Evolutionary conservation across 2,113 vertebrate species (phyloP).

Genomic region (Microcebus griseorufus): DNA sequence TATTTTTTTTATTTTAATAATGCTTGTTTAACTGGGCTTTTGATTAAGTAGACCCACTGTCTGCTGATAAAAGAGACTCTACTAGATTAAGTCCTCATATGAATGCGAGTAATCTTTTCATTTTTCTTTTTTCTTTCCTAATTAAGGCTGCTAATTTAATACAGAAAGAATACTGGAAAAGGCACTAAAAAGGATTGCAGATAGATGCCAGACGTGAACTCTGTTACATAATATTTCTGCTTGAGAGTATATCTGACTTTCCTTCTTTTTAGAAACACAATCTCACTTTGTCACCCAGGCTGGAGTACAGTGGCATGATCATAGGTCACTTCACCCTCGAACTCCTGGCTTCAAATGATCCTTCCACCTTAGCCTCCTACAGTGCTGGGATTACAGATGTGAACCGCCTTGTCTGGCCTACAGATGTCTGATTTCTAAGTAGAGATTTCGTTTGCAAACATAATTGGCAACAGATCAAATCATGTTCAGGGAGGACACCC

Average conservation of each 20-base stretch:
- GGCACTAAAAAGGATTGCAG: neutral
- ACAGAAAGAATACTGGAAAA: neutral
- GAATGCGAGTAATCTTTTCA: neutral
- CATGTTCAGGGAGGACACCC: neutral
- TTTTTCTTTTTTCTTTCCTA: neutral
- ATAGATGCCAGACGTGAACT: neutral
- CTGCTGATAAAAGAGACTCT: neutral
- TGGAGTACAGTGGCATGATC: too few species aligned
- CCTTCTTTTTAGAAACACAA: too few species aligned
- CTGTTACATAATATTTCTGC: neutral
- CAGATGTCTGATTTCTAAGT: neutral
- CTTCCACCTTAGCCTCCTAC: too few species aligned
- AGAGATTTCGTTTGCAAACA: neutral
- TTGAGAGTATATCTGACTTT: neutral
- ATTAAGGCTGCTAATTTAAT: neutral
- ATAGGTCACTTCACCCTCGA: too few species aligned
- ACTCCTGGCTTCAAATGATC: too few species aligned
- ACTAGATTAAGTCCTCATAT: neutral
- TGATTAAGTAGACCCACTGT: neutral
- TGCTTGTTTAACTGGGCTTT: conserved; percentile 25
- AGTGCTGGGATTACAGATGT: too few species aligned
- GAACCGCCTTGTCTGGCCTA: neutral
- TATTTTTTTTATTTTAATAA: conserved; percentile 11
- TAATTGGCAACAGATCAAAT: neutral
- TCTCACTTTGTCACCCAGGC: too few species aligned